phyloP scores from a whole-genome alignment of 2,888 invertebrate genomes.

The Cryptosula pallasiana region DNA sequence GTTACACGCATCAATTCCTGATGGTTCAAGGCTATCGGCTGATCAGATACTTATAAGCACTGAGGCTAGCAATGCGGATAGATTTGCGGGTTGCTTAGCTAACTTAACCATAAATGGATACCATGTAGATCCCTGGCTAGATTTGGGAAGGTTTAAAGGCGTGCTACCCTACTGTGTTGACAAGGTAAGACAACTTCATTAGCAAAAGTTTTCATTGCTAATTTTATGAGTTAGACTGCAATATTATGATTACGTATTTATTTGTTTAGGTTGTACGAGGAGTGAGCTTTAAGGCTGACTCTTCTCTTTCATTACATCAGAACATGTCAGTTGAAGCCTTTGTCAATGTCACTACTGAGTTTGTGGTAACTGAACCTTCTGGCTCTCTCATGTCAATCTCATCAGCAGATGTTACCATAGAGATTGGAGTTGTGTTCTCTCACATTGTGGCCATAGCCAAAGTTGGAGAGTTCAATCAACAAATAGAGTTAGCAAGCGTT shows the following conservation, averaged over 20 bases:
- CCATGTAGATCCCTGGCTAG: background rate
- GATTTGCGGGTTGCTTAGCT: constrained; percentile 15
- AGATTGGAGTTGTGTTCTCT: background rate
- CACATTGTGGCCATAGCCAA: background rate
- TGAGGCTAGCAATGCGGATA: background rate
- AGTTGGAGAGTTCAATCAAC: background rate
- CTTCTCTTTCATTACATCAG: background rate
- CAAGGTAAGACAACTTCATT: background rate
- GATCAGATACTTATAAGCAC: background rate
- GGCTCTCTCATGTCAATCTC: background rate
- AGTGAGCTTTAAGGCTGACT: background rate
- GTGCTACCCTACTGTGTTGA: background rate
- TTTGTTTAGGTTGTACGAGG: background rate
- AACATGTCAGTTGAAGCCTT: background rate
- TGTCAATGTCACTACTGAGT: background rate
- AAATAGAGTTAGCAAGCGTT: background rate
- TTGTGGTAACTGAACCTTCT: background rate
- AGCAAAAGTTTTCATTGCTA: too few species aligned
- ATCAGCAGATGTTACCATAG: background rate
- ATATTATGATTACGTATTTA: too few species aligned
- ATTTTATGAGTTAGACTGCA: too few species aligned
- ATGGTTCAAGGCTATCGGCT: background rate
- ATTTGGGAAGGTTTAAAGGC: background rate
- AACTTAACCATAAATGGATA: background rate
- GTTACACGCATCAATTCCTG: background rate